phyloP scores from a whole-genome alignment of 2,888 invertebrate species.

The Nomada fucata region DNA sequence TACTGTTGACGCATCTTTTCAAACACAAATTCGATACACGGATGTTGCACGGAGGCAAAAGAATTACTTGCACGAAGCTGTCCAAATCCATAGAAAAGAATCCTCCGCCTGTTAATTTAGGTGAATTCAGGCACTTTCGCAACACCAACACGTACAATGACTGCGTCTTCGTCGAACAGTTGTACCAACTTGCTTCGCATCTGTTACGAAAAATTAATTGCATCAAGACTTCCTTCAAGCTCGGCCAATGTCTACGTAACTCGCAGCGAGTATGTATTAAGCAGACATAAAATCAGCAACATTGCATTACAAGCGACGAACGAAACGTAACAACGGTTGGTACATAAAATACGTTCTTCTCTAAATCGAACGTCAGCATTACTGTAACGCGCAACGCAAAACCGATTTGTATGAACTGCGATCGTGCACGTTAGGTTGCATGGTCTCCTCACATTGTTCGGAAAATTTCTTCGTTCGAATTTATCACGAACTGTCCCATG shows the following conservation, averaged over 20 bases:
- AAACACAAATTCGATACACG: too few relatives aligned
- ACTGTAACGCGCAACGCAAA: background rate
- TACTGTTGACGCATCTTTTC: too few relatives aligned
- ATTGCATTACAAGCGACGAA: too few relatives aligned
- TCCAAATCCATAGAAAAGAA: constrained; percentile 3
- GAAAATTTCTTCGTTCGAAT: constrained; percentile 1
- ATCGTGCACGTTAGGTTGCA: background rate
- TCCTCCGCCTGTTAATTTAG: constrained; percentile 3
- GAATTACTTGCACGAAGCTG: constrained; percentile 8
- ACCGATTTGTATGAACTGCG: background rate
- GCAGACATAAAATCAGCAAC: too few relatives aligned
- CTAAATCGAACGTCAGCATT: background rate
- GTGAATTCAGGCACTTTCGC: background rate
- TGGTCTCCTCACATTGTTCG: too few relatives aligned
- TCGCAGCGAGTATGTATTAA: too few relatives aligned
- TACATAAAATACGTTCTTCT: too few relatives aligned
- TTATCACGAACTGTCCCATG: constrained; percentile 9
- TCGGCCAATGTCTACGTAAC: background rate
- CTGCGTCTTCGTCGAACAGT: background rate
- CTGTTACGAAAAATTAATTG: background rate
- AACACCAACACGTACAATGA: background rate
- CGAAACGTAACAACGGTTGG: too few relatives aligned
- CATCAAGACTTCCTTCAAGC: background rate
- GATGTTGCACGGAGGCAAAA: background rate
- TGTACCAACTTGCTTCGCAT: constrained; percentile 2